A percentile compares a stretch with the other conserved stretches of the same genome.
Conservation (phyloP, 2,797 vertebrate species). For the Alexandromys oeconomus region DNA sequence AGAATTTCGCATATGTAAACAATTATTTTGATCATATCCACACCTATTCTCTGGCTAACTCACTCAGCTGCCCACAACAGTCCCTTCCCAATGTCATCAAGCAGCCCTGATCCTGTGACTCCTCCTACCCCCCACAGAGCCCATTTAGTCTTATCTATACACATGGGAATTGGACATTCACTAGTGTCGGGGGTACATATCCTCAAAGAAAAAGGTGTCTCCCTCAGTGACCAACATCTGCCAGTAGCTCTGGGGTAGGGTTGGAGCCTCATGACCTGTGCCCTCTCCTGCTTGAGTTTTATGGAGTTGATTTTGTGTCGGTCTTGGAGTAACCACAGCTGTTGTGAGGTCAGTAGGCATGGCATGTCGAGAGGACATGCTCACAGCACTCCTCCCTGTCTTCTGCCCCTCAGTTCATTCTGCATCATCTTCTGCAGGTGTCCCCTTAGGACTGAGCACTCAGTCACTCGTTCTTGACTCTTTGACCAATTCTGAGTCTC, state of each 20-base stretch:
- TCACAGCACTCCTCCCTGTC: neutral
- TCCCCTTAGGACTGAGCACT: neutral
- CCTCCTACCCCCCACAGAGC: neutral
- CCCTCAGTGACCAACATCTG: neutral
- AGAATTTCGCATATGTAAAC: neutral
- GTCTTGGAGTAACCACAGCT: neutral
- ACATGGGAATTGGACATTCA: neutral
- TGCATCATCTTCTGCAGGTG: neutral
- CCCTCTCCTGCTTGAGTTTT: neutral
- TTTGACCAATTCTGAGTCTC: neutral
- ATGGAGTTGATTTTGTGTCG: neutral
- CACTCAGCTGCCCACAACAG: neutral
- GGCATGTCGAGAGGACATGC: neutral
- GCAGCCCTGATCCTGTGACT: neutral
- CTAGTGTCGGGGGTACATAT: neutral
- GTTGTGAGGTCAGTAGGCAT: neutral
- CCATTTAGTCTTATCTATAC: neutral
- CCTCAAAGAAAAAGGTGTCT: neutral
- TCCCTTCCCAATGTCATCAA: neutral
- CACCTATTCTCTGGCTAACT: neutral
- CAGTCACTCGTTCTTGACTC: neutral
- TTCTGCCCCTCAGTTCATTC: neutral
- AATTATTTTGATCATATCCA: neutral
- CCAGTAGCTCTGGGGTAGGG: neutral
- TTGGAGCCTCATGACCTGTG: neutral